Percentiles rank a stretch among this genome's conserved stretches.
Evolutionary conservation across 2,113 vertebrate species (phyloP).

Genomic region (Xiphophorus couchianus): DNA sequence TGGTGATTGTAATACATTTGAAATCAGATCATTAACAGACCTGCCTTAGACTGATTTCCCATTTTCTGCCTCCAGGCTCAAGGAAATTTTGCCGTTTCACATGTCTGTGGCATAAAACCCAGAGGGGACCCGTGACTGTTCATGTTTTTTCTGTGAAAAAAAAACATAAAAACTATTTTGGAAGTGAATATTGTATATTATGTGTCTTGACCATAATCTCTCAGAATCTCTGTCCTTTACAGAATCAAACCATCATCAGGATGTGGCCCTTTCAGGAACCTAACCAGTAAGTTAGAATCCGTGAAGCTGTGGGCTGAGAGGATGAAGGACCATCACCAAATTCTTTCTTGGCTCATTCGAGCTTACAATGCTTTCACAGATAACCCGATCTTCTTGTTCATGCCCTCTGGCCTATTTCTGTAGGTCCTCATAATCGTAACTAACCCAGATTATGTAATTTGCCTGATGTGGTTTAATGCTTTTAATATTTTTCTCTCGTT

Average conservation of each 20-base stretch:
- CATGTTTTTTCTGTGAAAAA: no score
- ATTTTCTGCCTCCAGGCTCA: constrained; percentile 69
- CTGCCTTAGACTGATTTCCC: not conserved
- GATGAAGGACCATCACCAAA: constrained; percentile 62
- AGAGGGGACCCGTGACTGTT: not conserved
- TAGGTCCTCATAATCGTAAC: constrained; percentile 71
- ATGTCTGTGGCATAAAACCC: not conserved
- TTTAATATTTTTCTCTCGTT: not conserved
- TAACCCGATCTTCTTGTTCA: constrained; percentile 80
- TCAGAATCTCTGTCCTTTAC: not conserved
- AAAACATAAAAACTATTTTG: no score
- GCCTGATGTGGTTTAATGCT: not conserved
- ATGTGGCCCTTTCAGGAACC: constrained; percentile 87
- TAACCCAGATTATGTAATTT: not conserved
- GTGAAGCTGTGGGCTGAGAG: constrained; percentile 71
- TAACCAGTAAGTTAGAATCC: constrained; percentile 80
- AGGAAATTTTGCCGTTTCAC: no score
- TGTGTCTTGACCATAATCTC: not conserved
- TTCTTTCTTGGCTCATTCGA: constrained; percentile 79
- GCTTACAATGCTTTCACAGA: constrained; percentile 79
- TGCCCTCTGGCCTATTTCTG: constrained; percentile 77
- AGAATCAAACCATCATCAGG: constrained; percentile 83
- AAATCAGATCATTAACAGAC: not conserved
- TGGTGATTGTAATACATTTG: constrained; percentile 76
- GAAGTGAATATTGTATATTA: not conserved